Conservation (phyloP, 2,797 vertebrate species). For the Scleropages formosus region DNA sequence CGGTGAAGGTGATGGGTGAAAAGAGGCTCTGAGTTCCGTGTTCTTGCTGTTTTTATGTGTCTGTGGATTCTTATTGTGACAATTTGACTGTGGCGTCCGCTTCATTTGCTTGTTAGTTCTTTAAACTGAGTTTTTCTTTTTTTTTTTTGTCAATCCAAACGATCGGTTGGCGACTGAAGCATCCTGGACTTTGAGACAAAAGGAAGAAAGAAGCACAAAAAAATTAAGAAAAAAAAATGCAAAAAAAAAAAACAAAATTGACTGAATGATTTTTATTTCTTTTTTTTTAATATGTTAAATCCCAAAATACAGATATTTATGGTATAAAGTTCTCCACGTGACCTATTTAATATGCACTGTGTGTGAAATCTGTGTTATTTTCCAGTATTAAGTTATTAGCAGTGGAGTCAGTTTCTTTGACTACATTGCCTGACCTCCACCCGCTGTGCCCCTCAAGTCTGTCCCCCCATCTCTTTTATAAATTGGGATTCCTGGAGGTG, state of each 20-base stretch:
- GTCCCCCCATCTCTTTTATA: conserved; percentile 47
- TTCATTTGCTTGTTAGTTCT: conserved; percentile 64
- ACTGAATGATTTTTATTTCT: conserved; percentile 58
- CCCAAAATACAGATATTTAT: conserved; percentile 75
- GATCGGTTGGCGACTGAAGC: conserved; percentile 38
- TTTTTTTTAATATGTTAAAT: conserved; percentile 62
- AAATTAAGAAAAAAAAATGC: conserved; percentile 53
- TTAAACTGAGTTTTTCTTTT: conserved; percentile 39
- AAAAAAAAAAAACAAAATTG: conserved; percentile 42
- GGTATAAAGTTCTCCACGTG: conserved; percentile 74
- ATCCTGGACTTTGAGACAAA: conserved; percentile 34
- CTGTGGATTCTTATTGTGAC: conserved; percentile 75
- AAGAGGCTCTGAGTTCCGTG: conserved; percentile 57
- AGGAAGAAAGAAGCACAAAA: conserved; percentile 52
- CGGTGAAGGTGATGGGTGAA: conserved; percentile 49
- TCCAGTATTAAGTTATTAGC: conserved; percentile 76
- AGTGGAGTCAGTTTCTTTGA: conserved; percentile 58
- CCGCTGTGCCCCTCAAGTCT: conserved; percentile 36
- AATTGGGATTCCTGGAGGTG: conserved; percentile 67
- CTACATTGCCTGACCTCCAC: conserved; percentile 54
- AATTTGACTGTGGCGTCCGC: conserved; percentile 73
- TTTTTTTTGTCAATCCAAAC: conserved; percentile 50
- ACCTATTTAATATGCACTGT: conserved; percentile 80
- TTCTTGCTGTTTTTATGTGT: conserved; percentile 76
- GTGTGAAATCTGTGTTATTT: conserved; percentile 73